Percentiles rank a stretch among this genome's conserved stretches.
Conservation (phyloP, 2,888 invertebrate genomes). For the Phorcus lineatus region DNA sequence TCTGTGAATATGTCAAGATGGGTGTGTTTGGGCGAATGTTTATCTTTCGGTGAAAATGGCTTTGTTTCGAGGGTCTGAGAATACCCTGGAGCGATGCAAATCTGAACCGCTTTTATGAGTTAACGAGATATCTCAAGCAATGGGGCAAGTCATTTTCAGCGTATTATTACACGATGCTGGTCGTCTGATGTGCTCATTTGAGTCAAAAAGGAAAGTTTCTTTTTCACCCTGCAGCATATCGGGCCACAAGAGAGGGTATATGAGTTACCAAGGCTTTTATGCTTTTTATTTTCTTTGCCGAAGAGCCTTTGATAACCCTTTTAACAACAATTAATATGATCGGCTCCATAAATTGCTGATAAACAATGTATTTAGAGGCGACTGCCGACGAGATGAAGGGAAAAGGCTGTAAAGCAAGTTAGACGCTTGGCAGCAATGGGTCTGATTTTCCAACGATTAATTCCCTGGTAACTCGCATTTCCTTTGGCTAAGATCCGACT, state of each 20-base stretch:
- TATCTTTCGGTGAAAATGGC: neutral
- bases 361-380: conserved; percentile 15
- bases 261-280: conserved; percentile 23
- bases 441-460: conserved; percentile 2
- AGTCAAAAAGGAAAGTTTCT: conserved; percentile 10
- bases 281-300: conserved; percentile 16
- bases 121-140: conserved; percentile 20
- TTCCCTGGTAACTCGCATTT: conserved; percentile 8
- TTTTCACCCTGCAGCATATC: conserved; percentile 8
- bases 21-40: neutral
- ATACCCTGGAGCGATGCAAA: neutral
- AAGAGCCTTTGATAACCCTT: conserved; percentile 24
- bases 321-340: conserved; percentile 22
- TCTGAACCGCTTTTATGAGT: conserved; percentile 10
- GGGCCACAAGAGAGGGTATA: conserved; percentile 4
- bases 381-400: neutral
- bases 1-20: too few relatives aligned
- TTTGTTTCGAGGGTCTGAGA: neutral
- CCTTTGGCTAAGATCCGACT: conserved; percentile 20
- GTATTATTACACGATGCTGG: neutral
- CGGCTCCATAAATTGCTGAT: conserved; percentile 18
- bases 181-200: neutral
- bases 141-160: conserved; percentile 17
- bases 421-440: too few relatives aligned
- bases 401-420: neutral